Conservation (phyloP, 2,113 vertebrate genomes). For the Alosa alosa region DNA sequence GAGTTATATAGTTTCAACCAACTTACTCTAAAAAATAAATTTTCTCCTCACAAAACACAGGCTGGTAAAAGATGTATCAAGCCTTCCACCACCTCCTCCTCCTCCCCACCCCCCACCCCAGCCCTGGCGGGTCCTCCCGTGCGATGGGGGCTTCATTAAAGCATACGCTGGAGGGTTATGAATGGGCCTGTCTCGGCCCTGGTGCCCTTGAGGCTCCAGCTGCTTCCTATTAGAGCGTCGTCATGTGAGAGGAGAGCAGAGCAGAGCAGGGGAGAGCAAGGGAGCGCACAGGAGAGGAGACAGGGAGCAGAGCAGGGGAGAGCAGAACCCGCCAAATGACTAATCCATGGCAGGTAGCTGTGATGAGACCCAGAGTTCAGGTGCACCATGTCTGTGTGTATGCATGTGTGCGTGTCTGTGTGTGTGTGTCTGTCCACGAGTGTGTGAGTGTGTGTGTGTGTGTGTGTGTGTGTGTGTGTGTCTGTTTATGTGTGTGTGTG, state of each 20-base stretch:
- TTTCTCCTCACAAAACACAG: neutral
- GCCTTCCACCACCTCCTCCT: constrained; percentile 44
- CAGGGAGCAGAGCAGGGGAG: neutral
- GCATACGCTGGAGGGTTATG: constrained; percentile 72
- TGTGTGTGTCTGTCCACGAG: constrained; percentile 18
- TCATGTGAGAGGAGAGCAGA: constrained; percentile 37
- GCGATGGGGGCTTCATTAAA: constrained; percentile 65
- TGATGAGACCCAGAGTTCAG: constrained; percentile 54
- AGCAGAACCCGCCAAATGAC: constrained; percentile 37
- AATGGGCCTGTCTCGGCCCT: constrained; percentile 72
- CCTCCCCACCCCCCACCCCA: constrained; percentile 49
- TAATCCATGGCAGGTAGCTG: constrained; percentile 53
- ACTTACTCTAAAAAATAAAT: neutral
- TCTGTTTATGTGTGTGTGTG: constrained; percentile 24
- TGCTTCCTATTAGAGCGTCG: constrained; percentile 74
- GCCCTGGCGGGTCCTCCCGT: constrained; percentile 38
- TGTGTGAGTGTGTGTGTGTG: constrained; percentile 37
- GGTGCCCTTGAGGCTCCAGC: constrained; percentile 71
- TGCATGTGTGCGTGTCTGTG: neutral
- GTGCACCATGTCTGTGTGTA: constrained; percentile 38
- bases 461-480: constrained; percentile 33
- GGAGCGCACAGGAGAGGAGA: neutral
- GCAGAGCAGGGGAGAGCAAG: neutral
- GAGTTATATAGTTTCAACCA: neutral
- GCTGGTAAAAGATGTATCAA: neutral